These are phyloP conservation scores for Hyppa rectilinea DNA, from an alignment of 2,888 invertebrate species.

Conservation along the genomic window DNA sequence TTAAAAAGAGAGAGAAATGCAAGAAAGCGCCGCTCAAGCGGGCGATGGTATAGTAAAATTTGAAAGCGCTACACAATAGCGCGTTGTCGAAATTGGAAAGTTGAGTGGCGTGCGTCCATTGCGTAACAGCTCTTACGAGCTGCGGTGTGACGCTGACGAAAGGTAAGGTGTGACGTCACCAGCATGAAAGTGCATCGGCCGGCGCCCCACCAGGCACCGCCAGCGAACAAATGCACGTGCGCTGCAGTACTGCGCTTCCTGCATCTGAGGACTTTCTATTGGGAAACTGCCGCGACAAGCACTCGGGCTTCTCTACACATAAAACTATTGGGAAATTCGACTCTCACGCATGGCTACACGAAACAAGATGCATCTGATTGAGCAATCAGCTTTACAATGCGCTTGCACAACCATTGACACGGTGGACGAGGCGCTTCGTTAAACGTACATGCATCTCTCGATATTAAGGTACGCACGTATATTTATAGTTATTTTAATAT, in stretches of 20 bases:
- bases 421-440: slow-evolving; percentile 66
- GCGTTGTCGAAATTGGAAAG: slow-evolving; percentile 91
- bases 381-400: slow-evolving; percentile 82
- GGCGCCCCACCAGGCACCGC: slow-evolving; percentile 78
- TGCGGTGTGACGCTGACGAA: slow-evolving; percentile 88
- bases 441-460: slow-evolving; percentile 61
- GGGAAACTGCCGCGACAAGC: slow-evolving; percentile 82
- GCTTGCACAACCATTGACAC: slow-evolving; percentile 82
- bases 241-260: slow-evolving; percentile 83
- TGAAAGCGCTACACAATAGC: slow-evolving; percentile 91
- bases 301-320: slow-evolving; percentile 78
- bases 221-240: slow-evolving; percentile 73
- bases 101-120: slow-evolving; percentile 88
- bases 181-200: slow-evolving; percentile 90
- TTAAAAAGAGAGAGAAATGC: slow-evolving; percentile 86
- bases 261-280: slow-evolving; percentile 89
- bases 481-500: slow-evolving; percentile 19
- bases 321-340: slow-evolving; percentile 84
- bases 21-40: slow-evolving; percentile 86
- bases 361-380: slow-evolving; percentile 88
- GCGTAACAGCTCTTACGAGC: slow-evolving; percentile 89
- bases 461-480: slow-evolving; percentile 32
- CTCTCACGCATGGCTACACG: slow-evolving; percentile 82
- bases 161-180: slow-evolving; percentile 88
- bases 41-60: slow-evolving; percentile 88